These are phyloP conservation scores for Drosophila austrosaltans DNA, from an alignment of 2,888 invertebrate genomes.

Conservation along the genomic window DNA sequence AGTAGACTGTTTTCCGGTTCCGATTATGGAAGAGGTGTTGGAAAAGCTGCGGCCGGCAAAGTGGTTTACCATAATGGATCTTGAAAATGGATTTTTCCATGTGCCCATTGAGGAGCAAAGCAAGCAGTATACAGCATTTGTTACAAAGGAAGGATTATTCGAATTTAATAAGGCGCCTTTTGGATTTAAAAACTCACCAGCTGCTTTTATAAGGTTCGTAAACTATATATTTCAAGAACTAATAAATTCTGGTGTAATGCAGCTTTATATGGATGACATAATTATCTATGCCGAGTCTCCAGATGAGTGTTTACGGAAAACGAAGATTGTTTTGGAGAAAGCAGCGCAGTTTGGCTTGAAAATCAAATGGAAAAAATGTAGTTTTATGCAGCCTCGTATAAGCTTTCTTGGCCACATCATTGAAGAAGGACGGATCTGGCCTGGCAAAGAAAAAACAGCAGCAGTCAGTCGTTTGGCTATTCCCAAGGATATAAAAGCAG, in stretches of 20 bases:
- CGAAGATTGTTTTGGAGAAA: too few species aligned
- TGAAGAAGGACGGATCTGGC: slow-evolving; percentile 15
- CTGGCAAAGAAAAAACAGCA: slow-evolving; percentile 33
- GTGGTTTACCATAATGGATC: not conserved
- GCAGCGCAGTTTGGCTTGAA: too few species aligned
- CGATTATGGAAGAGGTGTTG: slow-evolving; percentile 17
- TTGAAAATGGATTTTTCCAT: not conserved
- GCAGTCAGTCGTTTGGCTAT: not conserved
- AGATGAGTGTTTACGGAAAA: slow-evolving; percentile 12
- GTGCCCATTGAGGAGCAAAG: slow-evolving; percentile 19
- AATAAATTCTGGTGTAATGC: not conserved
- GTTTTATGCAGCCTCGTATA: too few species aligned
- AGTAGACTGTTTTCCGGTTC: slow-evolving; percentile 18
- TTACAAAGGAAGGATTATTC: slow-evolving; percentile 16
- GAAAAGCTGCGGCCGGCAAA: slow-evolving; percentile 14
- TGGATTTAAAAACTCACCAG: slow-evolving; percentile 16
- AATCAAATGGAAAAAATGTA: too few species aligned
- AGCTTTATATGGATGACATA: slow-evolving; percentile 28
- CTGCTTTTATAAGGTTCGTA: slow-evolving; percentile 21
- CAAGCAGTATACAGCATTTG: slow-evolving; percentile 17
- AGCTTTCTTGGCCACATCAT: too few species aligned
- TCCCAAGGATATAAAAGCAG: too few species aligned
- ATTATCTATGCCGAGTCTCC: slow-evolving; percentile 25
- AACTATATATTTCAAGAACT: slow-evolving; percentile 6
- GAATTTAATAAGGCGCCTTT: not conserved